Evolutionary conservation across 2,888 invertebrate species (phyloP), one percentile per base, ranked within the genome.

Genomic region (Podotricha telesiphe): DNA sequence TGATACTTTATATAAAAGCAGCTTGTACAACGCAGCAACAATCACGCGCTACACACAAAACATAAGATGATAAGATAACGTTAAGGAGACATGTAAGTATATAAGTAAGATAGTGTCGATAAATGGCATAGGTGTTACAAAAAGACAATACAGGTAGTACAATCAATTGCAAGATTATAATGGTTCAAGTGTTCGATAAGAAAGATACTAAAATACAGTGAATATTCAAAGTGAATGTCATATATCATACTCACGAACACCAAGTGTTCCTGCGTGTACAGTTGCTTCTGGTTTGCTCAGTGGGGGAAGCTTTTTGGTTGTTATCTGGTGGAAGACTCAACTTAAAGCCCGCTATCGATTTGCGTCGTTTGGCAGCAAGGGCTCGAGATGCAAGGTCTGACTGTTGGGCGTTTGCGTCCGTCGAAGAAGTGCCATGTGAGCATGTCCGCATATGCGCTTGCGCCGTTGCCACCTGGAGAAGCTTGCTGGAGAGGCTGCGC

Each of bases 261-360:
- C 93, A 93, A 78, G 93, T 93, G 85, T 93, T 93, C 76, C 93
- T 86, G 78, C 93, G 91, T 68, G 84, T 88, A 77, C 85, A 84
- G 74, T 79, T 79, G 61, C 84, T 82, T 76, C 90, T 87, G 66
- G 83, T 76, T 71, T 77, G 85, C 78, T 88, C 86, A 63, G 82
- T 73, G 11, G 84, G 71, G 22, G 84, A 79, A 69, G 84, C 76
- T 79, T 84, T 91, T 70, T 82, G 82, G 70, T 77, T 84, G 63
- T 78, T 75, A 34, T 93, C 93, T 70, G 84, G 79, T 6, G 86
- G 78, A 65, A 93, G 82, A 77, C 84, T 91, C 59, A 93, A 80
- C 77, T 87, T 91, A 77, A 92, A 84, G 70, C 89, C 80, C 37
- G 92, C 90, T 72, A 93, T 90, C 2, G 93, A 93, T 73, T 93